phyloP scores from a whole-genome alignment of 2,888 invertebrate species.

The Harmothoe impar region DNA sequence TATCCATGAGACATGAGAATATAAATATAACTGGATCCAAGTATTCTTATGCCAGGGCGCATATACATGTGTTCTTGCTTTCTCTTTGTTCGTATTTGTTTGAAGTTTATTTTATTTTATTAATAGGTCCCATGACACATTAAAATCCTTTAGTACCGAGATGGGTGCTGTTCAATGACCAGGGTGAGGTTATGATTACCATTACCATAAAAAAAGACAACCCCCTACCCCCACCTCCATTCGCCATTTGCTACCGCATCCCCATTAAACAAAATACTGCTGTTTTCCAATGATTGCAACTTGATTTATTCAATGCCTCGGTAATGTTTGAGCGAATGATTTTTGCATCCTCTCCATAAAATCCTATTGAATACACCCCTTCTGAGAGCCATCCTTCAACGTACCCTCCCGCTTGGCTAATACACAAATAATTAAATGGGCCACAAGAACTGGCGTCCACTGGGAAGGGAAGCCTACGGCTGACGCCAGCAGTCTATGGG shows the following conservation, averaged over 20 bases:
- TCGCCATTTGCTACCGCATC: neutral
- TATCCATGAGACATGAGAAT: too few species aligned
- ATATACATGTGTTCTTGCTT: too few species aligned
- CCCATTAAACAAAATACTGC: neutral
- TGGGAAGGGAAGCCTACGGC: neutral
- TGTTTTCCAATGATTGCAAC: conserved; percentile 27
- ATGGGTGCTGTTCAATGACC: too few species aligned
- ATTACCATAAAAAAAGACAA: neutral
- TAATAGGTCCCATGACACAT: too few species aligned
- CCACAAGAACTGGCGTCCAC: neutral
- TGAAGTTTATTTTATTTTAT: too few species aligned
- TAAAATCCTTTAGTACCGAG: too few species aligned
- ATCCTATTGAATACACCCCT: neutral
- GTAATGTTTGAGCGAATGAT: conserved; percentile 41
- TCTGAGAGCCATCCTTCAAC: conserved; percentile 18
- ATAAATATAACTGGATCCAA: too few species aligned
- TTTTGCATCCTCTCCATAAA: conserved; percentile 44
- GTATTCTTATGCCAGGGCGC: too few species aligned
- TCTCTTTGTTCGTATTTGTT: too few species aligned
- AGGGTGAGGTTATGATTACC: neutral
- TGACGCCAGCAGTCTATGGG: neutral
- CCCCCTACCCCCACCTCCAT: neutral
- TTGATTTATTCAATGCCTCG: conserved; percentile 34
- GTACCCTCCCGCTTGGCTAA: conserved; percentile 3
- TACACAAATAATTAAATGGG: conserved; percentile 49